Base-by-base conservation (phyloP, 1,140 invertebrate species). In the Rhynchophorus ferrugineus region DNA sequence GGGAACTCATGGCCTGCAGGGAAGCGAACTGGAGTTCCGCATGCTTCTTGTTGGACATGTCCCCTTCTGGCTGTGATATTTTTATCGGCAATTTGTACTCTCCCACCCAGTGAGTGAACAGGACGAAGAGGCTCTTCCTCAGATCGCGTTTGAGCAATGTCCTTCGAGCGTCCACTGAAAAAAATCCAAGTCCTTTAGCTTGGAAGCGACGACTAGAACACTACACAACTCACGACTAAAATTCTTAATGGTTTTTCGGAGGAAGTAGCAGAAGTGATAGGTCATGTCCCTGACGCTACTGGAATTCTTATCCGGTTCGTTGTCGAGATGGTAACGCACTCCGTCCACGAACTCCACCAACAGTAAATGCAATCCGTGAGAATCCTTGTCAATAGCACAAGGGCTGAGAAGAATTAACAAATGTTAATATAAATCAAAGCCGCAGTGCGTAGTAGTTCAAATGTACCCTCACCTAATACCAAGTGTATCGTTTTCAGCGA, bases 281-380 rank as follows among this genome's bases (percentile, higher is more conserved):
- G 95, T 90, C 24, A 98, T 89, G 60, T 90, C 82, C 66, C 85
- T 73, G 56, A 91, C 76, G 65, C 80, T 77, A 45, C 83, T 76
- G 36, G 82, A 87, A 64, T 91, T 89, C 70, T 92, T 92, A 59
- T 92, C 90, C 8, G 84, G 82, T 71, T 98, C 95, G 52, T 82
- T 83, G 71, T 97, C 93, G 6, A 98, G 70, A 70, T 91, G 95
- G 21, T 88, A 76, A 21, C 94, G 78, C 13, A 91, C 90, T 0
- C 94, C 93, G 62, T 98, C 95, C 59, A 98, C 86, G 61, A 97
- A 97, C 65, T 98, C 95, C 3, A 95, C 83, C 61, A 98, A 87
- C 2, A 86, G 84, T 7, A 87, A 81, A 71, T 90, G 89, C 18
- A 98, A 69, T 0, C 85, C 83, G 67, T 83, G 84, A 2, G 83